These are phyloP conservation scores for Coptotermes formosanus DNA, from an alignment of 1,140 invertebrate species.

Conservation along the genomic window DNA sequence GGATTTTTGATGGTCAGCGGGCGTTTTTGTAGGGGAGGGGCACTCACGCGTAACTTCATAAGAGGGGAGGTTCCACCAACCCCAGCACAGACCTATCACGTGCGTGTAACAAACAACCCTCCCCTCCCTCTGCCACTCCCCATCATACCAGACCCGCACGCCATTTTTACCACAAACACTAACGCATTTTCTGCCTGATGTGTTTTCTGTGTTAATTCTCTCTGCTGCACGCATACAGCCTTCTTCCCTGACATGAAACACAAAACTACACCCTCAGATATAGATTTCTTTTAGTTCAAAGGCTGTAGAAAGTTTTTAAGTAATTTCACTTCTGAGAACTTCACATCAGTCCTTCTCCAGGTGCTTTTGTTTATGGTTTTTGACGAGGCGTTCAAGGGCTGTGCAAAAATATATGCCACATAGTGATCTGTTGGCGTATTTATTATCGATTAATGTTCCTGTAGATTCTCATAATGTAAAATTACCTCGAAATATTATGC, in stretches of 20 bases:
- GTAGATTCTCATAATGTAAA: too few species aligned
- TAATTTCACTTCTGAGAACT: too few species aligned
- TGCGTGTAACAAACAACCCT: not conserved
- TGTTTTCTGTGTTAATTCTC: not conserved
- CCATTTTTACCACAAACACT: not conserved
- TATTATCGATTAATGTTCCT: too few species aligned
- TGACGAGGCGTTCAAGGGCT: too few species aligned
- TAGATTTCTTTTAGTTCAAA: too few species aligned
- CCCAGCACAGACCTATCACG: not conserved
- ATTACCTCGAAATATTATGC: too few species aligned
- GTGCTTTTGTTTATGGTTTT: too few species aligned
- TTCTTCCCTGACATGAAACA: not conserved
- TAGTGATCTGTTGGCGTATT: too few species aligned
- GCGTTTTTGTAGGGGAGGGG: not conserved
- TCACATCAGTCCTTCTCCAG: too few species aligned
- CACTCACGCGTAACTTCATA: not conserved
- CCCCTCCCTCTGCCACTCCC: not conserved
- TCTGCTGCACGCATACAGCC: not conserved
- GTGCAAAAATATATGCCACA: too few species aligned
- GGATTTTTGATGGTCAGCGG: not conserved
- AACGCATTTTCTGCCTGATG: not conserved
- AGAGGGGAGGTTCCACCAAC: not conserved
- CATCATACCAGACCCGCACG: not conserved
- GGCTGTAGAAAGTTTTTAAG: too few species aligned
- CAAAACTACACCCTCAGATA: too few species aligned